phyloP scores from a whole-genome alignment of 1,140 invertebrate species.

The Planococcus citri region DNA sequence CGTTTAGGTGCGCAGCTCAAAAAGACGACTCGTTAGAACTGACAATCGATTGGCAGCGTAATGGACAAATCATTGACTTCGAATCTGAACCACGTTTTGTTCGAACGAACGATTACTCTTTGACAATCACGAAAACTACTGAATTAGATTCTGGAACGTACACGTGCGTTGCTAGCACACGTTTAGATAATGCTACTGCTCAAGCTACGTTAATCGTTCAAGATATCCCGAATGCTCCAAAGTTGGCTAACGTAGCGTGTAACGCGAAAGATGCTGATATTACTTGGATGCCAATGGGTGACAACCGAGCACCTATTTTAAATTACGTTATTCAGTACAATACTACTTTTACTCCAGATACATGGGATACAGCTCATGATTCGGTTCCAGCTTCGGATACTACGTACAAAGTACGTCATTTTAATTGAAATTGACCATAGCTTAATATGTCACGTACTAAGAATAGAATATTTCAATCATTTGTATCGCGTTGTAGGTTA shows the following conservation, averaged over 20 bases:
- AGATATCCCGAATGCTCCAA: conserved; percentile 87
- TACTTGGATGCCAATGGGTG: conserved; percentile 75
- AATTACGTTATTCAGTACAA: conserved; percentile 87
- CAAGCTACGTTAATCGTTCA: conserved; percentile 84
- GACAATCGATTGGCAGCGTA: conserved; percentile 75
- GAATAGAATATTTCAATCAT: neutral
- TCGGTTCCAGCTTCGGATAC: conserved; percentile 66
- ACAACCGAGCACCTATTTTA: conserved; percentile 87
- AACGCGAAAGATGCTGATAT: conserved; percentile 55
- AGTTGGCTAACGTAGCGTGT: conserved; percentile 52
- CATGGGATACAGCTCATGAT: conserved; percentile 68
- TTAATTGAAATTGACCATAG: neutral
- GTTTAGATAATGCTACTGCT: conserved; percentile 69
- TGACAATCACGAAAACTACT: conserved; percentile 85
- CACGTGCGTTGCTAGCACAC: conserved; percentile 87
- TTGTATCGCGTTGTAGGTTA: conserved; percentile 35
- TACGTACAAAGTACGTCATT: conserved; percentile 44
- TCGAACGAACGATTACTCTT: conserved; percentile 73
- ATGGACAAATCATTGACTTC: conserved; percentile 75
- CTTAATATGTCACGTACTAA: too few species aligned
- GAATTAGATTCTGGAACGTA: conserved; percentile 90
- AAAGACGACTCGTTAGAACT: conserved; percentile 66
- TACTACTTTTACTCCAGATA: conserved; percentile 84
- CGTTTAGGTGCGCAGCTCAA: conserved; percentile 85
- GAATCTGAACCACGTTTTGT: conserved; percentile 71